Base-by-base conservation (phyloP, 2,888 invertebrate species). In the Himalopsyche japonica region DNA sequence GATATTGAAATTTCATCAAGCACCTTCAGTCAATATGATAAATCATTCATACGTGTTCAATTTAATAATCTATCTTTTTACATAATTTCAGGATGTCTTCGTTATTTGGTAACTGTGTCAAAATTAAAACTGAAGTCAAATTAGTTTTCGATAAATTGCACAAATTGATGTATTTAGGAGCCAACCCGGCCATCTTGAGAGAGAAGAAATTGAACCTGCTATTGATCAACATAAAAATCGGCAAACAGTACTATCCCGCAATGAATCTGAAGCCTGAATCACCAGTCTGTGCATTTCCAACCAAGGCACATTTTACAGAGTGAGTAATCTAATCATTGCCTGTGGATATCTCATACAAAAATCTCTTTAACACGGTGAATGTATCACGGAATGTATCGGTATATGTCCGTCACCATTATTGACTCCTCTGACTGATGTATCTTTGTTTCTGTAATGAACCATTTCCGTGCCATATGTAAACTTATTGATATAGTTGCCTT, bases 91-190 rank as follows among this genome's bases (percentile, higher is more conserved):
- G 93, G 32, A 88, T 92, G 86, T 88, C 87, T 82, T 57, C 84
- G 2, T 90, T 89, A 85, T 88, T 89, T 1, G 92, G 92, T 0
- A 48, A 87, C 10, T 91, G 91, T 84, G 91, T 90, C 84, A 91
- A 89, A 86, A 87, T 93, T 18, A 89, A 91, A 5, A 89, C 90
- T 12, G 34, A 87, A 24, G 89, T 90, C 0, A 88, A 89, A 7
- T 88, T 76, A 2, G 89, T 90, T 1, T 87, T 93, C 2, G 87
- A 91, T 82, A 90, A 90, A 70, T 88, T 93, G 24, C 90, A 92
- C 86, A 85, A 90, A 4, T 88, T 93, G 1, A 92, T 91, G 90
- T 92, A 92, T 86, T 88, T 92, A 5, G 92, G 93, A 2, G 90
- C 91, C 12, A 89, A 91, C 86, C 90, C 89, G 64, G 89, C 87